A percentile compares a stretch with the other conserved stretches of the same genome.
Conservation (phyloP, 2,113 vertebrate genomes). For the Erinaceus europaeus region DNA sequence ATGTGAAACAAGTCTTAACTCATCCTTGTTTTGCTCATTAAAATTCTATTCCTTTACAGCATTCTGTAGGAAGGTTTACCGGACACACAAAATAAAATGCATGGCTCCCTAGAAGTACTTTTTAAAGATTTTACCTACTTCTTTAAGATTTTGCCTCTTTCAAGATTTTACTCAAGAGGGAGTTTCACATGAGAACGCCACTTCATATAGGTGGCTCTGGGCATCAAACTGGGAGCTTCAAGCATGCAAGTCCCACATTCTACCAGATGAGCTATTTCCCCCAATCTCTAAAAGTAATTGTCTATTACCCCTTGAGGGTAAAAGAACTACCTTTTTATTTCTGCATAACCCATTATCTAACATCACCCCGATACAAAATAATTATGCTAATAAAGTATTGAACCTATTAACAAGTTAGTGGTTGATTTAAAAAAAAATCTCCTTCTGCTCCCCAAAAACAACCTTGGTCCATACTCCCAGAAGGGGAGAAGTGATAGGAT, state of each 20-base stretch:
- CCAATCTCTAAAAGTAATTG: no score
- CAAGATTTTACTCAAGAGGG: no score
- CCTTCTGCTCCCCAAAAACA: no score
- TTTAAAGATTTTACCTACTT: no score
- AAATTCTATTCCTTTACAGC: background rate
- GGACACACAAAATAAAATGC: background rate
- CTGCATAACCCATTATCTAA: background rate
- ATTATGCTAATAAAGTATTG: background rate
- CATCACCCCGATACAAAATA: background rate
- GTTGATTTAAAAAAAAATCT: conserved; percentile 33
- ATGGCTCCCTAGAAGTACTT: background rate
- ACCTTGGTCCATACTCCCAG: no score
- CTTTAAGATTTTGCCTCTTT: no score
- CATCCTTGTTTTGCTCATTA: background rate
- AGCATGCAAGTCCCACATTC: no score
- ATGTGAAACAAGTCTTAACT: background rate
- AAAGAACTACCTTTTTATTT: background rate
- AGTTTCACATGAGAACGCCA: no score
- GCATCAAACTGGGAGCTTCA: no score
- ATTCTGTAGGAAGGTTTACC: background rate
- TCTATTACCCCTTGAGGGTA: background rate
- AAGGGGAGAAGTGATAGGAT: no score
- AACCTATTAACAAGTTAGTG: background rate
- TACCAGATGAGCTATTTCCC: no score
- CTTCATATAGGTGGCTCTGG: no score